Evolutionary conservation across 64 coral and sea anemone genomes (phyloP), one percentile per base, ranked within the genome.

Genomic region (Pocillopora verrucosa): DNA sequence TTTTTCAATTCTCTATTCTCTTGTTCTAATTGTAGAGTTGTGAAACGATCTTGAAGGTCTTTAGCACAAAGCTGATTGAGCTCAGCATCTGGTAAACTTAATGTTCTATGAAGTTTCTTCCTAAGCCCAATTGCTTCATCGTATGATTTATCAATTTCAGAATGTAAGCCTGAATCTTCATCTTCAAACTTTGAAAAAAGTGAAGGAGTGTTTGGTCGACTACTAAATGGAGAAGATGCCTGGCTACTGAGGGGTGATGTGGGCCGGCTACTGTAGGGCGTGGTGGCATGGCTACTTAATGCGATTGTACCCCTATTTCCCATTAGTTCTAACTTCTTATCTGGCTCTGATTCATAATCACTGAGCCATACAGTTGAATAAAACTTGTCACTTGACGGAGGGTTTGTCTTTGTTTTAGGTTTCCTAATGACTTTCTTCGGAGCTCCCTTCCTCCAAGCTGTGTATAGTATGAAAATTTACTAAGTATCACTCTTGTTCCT

Each of bases 341-440:
- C 97, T 41, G 77, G 90, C 87, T 96, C 94, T 56, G 89, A 99
- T 72, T 99, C 97, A 88, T 93, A 99, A 77, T 99, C 97, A 82
- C 97, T 99, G 38, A 99, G 97, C 97, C 97, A 99, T 79, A 99
- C 97, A 89, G 97, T 99, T 59, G 97, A 95, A 79, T 99, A 99
- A 99, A 99, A 99, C 89, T 91, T 99, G 89, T 99, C 90, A 17
- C 79, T 91, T 61, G 59, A n/a, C 56, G 95, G 87, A 87, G 95
- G 92, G 68, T 79, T 80, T 58, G 91, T 56, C 94, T 95, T 90
- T 91, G 91, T 83, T 79, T 95, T 99, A 37, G 76, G 91, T 89
- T 84, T 92, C 89, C 82, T 88, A 93, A 95, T 65, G 73, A 95
- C 93, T 79, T 84, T 93, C 91, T 99, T 95, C 88, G 90, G 78